Percentiles rank a stretch among this genome's conserved stretches.
phyloP scores from a whole-genome alignment of 2,888 invertebrate species.

The Clunio marinus region DNA sequence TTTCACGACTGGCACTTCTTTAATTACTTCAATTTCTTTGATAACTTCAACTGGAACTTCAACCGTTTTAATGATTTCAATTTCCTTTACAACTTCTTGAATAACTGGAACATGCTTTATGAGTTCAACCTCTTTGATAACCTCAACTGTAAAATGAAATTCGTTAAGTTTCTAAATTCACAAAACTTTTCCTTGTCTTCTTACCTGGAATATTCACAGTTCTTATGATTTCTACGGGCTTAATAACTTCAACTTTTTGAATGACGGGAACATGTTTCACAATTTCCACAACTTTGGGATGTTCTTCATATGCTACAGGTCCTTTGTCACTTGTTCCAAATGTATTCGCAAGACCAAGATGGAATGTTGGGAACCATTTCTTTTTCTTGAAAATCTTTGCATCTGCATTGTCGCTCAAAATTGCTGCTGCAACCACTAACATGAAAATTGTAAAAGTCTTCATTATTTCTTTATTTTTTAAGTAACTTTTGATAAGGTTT shows the following conservation, averaged over 20 bases:
- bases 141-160: slow-evolving; percentile 34
- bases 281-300: slow-evolving; percentile 29
- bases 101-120: slow-evolving; percentile 26
- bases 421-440: not conserved
- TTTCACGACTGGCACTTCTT: slow-evolving; percentile 25
- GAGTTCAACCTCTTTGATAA: slow-evolving; percentile 29
- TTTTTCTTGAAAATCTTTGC: slow-evolving; percentile 23
- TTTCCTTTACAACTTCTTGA: slow-evolving; percentile 32
- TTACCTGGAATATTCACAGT: slow-evolving; percentile 19
- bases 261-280: slow-evolving; percentile 30
- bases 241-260: slow-evolving; percentile 36
- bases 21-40: slow-evolving; percentile 31
- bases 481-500: not conserved
- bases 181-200: not conserved
- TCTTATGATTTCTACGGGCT: slow-evolving; percentile 23
- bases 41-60: slow-evolving; percentile 17
- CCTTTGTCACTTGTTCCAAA: not conserved
- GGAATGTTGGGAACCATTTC: slow-evolving; percentile 12
- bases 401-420: slow-evolving; percentile 1
- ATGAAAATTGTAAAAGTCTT: not conserved
- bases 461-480: not conserved
- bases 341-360: not conserved
- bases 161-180: not conserved
- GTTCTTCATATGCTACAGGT: not conserved
- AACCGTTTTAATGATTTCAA: slow-evolving; percentile 14